Percentiles rank a stretch among this genome's conserved stretches.
These are phyloP conservation scores for Nematostella vectensis DNA, from an alignment of 92 coral and sea anemone genomes.

Conservation along the genomic window DNA sequence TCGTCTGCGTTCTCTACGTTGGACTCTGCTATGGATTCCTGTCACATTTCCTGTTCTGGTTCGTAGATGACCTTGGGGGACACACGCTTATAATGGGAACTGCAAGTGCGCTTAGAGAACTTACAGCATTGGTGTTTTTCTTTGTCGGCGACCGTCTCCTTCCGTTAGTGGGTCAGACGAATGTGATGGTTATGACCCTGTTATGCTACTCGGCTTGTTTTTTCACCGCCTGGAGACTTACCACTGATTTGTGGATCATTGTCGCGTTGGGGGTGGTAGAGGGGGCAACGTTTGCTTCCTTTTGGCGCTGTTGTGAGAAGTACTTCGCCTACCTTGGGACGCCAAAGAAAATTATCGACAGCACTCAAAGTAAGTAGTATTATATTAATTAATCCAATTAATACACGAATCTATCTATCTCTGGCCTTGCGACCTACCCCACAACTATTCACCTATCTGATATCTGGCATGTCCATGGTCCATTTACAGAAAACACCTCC, in stretches of 20 bases:
- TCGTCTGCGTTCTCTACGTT: slow-evolving; percentile 26
- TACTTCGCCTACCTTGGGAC: slow-evolving; percentile 23
- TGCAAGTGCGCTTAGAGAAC: slow-evolving; percentile 46
- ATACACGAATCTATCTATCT: too few species aligned
- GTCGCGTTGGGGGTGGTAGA: slow-evolving; percentile 46
- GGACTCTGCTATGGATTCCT: slow-evolving; percentile 47
- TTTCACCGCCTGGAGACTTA: slow-evolving; percentile 30
- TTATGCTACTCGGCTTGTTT: slow-evolving; percentile 36
- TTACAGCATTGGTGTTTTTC: slow-evolving; percentile 36
- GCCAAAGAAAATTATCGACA: slow-evolving; percentile 24
- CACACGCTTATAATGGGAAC: slow-evolving; percentile 43
- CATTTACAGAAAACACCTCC: too few species aligned
- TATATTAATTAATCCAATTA: too few species aligned
- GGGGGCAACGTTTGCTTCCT: slow-evolving; percentile 45
- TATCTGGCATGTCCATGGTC: too few species aligned
- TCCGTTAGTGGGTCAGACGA: slow-evolving; percentile 40
- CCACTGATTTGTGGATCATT: slow-evolving; percentile 36
- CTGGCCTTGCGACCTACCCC: too few species aligned
- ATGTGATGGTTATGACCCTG: slow-evolving; percentile 30
- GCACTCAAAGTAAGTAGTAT: slow-evolving; percentile 36
- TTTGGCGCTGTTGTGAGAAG: slow-evolving; percentile 59
- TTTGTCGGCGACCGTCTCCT: slow-evolving; percentile 35
- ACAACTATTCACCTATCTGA: too few species aligned
- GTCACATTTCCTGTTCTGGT: slow-evolving; percentile 61
- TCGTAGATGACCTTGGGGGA: slow-evolving; percentile 60